These are phyloP conservation scores for Morelia viridis DNA, from an alignment of 2,797 vertebrate species.

Conservation along the genomic window DNA sequence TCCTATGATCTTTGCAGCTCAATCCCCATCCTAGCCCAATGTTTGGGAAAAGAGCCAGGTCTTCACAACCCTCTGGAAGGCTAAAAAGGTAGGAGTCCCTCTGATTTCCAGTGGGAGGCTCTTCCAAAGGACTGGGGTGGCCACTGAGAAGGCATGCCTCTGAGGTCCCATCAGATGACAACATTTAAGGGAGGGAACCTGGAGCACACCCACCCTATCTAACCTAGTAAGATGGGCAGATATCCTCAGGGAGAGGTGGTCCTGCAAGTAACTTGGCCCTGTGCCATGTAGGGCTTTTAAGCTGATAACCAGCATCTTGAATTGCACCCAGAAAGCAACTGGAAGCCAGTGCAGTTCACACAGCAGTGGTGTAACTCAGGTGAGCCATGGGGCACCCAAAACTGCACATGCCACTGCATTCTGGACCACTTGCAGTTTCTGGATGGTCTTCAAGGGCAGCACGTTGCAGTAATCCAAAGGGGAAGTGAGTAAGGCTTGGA, in stretches of 20 bases:
- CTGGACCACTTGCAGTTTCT: neutral
- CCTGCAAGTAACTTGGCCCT: neutral
- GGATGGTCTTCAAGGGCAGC: neutral
- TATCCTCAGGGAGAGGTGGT: neutral
- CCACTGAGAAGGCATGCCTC: neutral
- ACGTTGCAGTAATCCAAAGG: neutral
- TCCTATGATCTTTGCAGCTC: neutral
- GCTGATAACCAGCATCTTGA: neutral
- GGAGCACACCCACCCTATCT: neutral
- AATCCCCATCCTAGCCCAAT: neutral
- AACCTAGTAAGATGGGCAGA: neutral
- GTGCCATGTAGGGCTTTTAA: neutral
- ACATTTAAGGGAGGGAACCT: neutral
- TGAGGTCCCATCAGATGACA: neutral
- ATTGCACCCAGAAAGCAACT: neutral
- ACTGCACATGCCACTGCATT: neutral
- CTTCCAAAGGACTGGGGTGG: neutral
- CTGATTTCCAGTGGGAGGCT: neutral
- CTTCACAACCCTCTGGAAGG: neutral
- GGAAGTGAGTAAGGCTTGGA: neutral
- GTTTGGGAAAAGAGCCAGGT: neutral
- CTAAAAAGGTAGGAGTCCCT: neutral
- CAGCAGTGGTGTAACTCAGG: neutral
- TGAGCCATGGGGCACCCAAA: neutral
- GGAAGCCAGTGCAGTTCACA: neutral